Evolutionary conservation across 1,140 invertebrate species (phyloP), one percentile per base, ranked within the genome.

Genomic region (Hormaphis cornu): DNA sequence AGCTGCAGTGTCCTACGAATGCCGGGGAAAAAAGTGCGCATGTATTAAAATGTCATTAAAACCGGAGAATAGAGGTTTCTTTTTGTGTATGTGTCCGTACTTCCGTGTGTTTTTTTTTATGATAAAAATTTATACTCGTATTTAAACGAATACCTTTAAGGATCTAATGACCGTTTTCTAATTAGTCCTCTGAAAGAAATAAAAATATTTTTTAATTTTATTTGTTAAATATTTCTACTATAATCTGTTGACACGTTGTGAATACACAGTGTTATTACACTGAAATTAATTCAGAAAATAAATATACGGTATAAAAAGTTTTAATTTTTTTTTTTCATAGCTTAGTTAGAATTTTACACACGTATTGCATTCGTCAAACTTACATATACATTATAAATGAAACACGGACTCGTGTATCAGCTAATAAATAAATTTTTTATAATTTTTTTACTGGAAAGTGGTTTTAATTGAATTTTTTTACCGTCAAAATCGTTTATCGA

Each of bases 21-120:
- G n/a, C n/a, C 40, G 12, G 40, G 46, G 37, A 7, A 61, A 61
- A 61, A 44, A 44, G n/a, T 61, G 10, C 46, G 22, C 16, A 61
- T 46, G 20, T 61, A 61, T 46, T 61, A 61, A 28, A 61, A 61
- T 30, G 58, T 42, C 26, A 61, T 61, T 61, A 61, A 28, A 61
- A 59, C 22, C 16, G 14, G 22, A 59, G 56, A 42, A 46, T 61
- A 46, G 18, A 46, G 40, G 40, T 61, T 44, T 61, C 24, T 61
- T 58, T 61, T 61, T 40, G 35, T 26, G 28, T 12, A 14, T 16
- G 42, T 61, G 28, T 46, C 26, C 8, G 40, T 46, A 46, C 30
- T 46, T 61, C 26, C 26, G 26, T 5, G 16, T 28, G 40, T 1
- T 28, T 37, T 42, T 61, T 61, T 61, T 61, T 61, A 7, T n/a